These are phyloP conservation scores for Rhinogobius similis DNA, from an alignment of 2,113 vertebrate genomes.

Conservation along the genomic window DNA sequence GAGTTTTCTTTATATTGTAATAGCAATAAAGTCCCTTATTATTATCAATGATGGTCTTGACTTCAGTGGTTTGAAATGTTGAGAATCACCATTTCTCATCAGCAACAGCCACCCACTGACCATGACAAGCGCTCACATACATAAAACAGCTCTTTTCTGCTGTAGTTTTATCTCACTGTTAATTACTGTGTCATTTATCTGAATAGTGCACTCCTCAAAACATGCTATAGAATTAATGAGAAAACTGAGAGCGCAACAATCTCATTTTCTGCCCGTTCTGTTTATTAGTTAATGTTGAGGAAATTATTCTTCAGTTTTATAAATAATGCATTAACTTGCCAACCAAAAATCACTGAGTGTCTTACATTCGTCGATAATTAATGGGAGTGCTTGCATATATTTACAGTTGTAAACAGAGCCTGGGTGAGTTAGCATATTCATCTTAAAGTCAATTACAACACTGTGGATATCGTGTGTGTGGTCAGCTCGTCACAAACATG, in stretches of 20 bases:
- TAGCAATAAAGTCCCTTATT: too few species aligned
- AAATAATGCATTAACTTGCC: slow-evolving; percentile 15
- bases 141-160: neutral
- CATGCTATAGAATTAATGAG: slow-evolving; percentile 2
- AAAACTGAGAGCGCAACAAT: neutral
- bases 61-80: neutral
- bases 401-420: neutral
- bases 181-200: neutral
- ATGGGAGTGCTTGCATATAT: neutral
- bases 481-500: slow-evolving; percentile 7
- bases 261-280: neutral
- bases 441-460: neutral
- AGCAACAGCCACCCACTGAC: slow-evolving; percentile 4
- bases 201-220: neutral
- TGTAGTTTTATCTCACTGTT: neutral
- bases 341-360: slow-evolving; percentile 3
- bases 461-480: neutral
- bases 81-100: neutral
- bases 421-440: neutral
- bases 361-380: slow-evolving; percentile 4
- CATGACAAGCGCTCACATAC: neutral
- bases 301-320: slow-evolving; percentile 1
- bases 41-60: neutral
- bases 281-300: slow-evolving; percentile 6
- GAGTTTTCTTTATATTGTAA: too few species aligned